phyloP scores from a whole-genome alignment of 1,140 invertebrate genomes.

The Ceratina calcarata region DNA sequence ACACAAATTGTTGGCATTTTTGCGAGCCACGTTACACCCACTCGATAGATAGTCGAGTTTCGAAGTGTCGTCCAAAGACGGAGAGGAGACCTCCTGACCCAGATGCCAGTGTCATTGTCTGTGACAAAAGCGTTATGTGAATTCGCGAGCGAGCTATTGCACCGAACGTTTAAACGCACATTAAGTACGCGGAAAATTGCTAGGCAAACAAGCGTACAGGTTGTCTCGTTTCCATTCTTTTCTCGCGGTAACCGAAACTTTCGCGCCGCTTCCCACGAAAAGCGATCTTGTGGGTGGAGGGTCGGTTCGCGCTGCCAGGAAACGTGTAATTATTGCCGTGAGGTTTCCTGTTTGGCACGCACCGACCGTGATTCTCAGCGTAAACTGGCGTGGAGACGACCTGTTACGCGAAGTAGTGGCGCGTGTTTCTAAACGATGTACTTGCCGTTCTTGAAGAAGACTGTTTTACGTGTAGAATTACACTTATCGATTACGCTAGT shows the following conservation, averaged over 20 bases:
- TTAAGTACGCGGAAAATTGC: too few species aligned
- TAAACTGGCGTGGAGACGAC: background rate
- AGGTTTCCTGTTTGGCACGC: conserved; percentile 13
- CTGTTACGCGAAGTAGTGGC: conserved; percentile 2
- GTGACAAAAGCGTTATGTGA: conserved; percentile 14
- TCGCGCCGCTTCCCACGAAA: conserved; percentile 37
- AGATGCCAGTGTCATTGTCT: conserved; percentile 18
- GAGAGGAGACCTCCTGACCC: conserved; percentile 44
- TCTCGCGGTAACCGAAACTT: conserved; percentile 33
- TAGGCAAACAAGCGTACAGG: too few species aligned
- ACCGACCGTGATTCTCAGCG: background rate
- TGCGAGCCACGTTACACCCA: conserved; percentile 31
- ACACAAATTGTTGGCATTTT: conserved; percentile 23
- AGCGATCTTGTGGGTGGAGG: conserved; percentile 2
- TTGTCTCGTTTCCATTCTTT: background rate
- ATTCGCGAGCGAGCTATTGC: background rate
- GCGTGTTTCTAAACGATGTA: background rate
- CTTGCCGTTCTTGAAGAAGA: too few species aligned
- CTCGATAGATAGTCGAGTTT: conserved; percentile 25
- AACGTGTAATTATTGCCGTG: conserved; percentile 38
- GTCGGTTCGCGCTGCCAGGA: background rate
- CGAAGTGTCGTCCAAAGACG: background rate
- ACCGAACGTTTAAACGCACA: too few species aligned
- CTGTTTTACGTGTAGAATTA: too few species aligned
- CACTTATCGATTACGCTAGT: too few species aligned